Percentiles rank a stretch among this genome's conserved stretches.
These are phyloP conservation scores for Scortum barcoo DNA, from an alignment of 2,113 vertebrate genomes.

Conservation along the genomic window DNA sequence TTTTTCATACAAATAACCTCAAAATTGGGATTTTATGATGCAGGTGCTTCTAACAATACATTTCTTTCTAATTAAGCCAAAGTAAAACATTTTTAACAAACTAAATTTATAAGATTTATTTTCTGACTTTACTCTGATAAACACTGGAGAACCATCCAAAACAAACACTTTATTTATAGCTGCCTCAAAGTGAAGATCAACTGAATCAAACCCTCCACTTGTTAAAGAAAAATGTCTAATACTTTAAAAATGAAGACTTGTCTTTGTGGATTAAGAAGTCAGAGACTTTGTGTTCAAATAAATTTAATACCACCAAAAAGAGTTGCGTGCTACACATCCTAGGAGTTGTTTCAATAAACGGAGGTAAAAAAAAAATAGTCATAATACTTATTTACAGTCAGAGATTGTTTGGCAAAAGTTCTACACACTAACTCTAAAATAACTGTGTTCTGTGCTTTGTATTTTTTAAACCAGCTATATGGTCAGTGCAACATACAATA, in stretches of 20 bases:
- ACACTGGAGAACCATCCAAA: not conserved
- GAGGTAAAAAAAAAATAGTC: slow-evolving; percentile 35
- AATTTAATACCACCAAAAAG: slow-evolving; percentile 70
- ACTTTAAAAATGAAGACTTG: not conserved
- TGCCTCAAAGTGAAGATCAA: not conserved
- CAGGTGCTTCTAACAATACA: not conserved
- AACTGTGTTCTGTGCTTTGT: not conserved
- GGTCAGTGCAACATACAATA: not conserved
- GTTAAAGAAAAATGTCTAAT: no score
- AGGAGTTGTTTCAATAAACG: slow-evolving; percentile 20
- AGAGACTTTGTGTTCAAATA: slow-evolving; percentile 18
- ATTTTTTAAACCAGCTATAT: slow-evolving; percentile 26
- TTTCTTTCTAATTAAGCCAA: not conserved
- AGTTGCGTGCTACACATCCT: slow-evolving; percentile 4
- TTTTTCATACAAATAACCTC: not conserved
- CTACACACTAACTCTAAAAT: not conserved
- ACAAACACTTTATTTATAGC: not conserved
- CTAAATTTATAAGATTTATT: not conserved
- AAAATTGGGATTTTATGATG: not conserved
- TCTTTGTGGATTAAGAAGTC: not conserved
- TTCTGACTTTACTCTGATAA: not conserved
- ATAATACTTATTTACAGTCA: slow-evolving; percentile 36
- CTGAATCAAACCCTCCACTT: not conserved
- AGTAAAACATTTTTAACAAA: not conserved
- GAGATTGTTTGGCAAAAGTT: slow-evolving; percentile 13